Conservation (phyloP, 2,888 invertebrate genomes). For the Mycalesis mineus region DNA sequence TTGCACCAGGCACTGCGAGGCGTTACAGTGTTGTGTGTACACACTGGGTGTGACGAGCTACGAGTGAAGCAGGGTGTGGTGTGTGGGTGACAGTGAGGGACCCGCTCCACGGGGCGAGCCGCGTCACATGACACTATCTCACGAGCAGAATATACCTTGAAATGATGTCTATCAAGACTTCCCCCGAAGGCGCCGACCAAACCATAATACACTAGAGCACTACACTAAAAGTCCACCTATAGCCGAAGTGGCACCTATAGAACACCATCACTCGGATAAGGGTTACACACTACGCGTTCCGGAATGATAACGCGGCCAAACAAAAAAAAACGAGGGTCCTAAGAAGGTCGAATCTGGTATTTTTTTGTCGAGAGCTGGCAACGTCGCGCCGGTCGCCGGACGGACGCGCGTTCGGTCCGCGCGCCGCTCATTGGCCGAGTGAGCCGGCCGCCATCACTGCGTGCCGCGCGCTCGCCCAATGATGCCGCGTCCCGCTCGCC, state of each 20-base stretch:
- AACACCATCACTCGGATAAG: constrained; percentile 72
- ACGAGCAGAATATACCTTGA: constrained; percentile 57
- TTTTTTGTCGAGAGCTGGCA: constrained; percentile 75
- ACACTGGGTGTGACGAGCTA: neutral
- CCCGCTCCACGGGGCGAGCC: constrained; percentile 28
- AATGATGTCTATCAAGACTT: constrained; percentile 72
- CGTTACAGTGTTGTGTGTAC: neutral
- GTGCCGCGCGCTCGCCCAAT: constrained; percentile 62
- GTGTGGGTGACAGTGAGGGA: neutral
- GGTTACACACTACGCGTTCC: constrained; percentile 56
- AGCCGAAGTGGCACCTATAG: constrained; percentile 47
- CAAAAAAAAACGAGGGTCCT: constrained; percentile 75
- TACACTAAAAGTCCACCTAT: constrained; percentile 63
- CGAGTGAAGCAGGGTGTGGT: neutral
- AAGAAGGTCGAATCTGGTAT: constrained; percentile 78
- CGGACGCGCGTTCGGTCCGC: constrained; percentile 74
- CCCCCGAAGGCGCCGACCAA: constrained; percentile 72
- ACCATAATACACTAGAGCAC: constrained; percentile 73
- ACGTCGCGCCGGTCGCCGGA: constrained; percentile 67
- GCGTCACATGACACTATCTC: constrained; percentile 31
- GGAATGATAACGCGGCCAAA: constrained; percentile 76
- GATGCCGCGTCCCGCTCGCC: constrained; percentile 71
- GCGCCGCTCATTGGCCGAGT: constrained; percentile 74
- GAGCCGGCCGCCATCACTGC: constrained; percentile 73
- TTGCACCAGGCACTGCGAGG: neutral